phyloP scores from a whole-genome alignment of 2,113 vertebrate genomes.

The Chlorodrepanis virens region DNA sequence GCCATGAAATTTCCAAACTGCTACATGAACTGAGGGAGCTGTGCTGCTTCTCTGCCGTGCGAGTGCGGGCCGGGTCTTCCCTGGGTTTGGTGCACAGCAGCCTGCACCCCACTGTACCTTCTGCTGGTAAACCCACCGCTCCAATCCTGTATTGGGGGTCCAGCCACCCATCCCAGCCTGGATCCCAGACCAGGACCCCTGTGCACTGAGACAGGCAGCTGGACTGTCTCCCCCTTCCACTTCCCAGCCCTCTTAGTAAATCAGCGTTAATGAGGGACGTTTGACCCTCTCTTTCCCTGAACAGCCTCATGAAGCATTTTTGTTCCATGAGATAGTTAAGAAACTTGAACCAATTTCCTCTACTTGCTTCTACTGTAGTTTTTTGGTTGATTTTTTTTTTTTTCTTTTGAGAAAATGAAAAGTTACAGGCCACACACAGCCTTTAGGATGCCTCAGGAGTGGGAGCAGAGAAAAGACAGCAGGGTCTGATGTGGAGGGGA shows the following conservation, averaged over 20 bases:
- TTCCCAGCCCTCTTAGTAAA: slow-evolving; percentile 7
- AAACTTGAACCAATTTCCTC: slow-evolving; percentile 33
- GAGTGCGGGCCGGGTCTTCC: fast-evolving
- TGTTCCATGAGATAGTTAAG: slow-evolving; percentile 58
- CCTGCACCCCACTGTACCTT: background rate
- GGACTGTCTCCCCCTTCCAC: background rate
- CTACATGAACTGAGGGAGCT: fast-evolving
- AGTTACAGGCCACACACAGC: background rate
- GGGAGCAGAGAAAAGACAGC: background rate
- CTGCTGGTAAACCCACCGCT: background rate
- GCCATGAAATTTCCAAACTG: background rate
- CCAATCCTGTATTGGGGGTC: fast-evolving
- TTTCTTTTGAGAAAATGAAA: background rate
- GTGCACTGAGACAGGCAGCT: background rate
- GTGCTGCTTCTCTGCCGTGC: fast-evolving
- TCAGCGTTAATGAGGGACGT: slow-evolving; percentile 40
- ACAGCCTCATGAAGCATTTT: slow-evolving; percentile 44
- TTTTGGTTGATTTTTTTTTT: background rate
- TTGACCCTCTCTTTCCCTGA: slow-evolving; percentile 35
- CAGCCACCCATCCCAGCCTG: background rate
- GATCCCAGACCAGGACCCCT: background rate
- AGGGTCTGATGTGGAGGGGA: background rate
- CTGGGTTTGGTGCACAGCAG: background rate
- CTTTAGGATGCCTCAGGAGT: background rate
- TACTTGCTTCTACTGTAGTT: background rate